Conservation (phyloP, 2,113 vertebrate genomes). For the Eclectus roratus region DNA sequence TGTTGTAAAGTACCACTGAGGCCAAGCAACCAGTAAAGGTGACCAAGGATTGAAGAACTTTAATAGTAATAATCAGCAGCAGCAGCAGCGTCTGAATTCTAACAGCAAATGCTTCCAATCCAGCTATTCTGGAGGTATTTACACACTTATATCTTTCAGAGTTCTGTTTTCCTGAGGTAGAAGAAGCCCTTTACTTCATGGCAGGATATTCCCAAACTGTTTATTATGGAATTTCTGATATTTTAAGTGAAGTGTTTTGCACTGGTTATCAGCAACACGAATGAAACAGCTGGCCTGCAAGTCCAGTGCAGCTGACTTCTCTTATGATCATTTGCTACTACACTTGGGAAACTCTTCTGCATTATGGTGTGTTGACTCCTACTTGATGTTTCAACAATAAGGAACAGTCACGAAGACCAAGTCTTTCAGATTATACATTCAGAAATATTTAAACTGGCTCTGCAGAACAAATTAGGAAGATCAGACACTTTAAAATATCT, state of each 20-base stretch:
- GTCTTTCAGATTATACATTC: neutral
- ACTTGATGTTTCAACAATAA: neutral
- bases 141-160: neutral
- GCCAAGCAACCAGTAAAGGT: neutral
- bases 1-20: neutral
- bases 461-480: neutral
- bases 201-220: neutral
- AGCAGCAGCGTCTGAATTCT: neutral
- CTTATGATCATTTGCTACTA: neutral
- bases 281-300: neutral
- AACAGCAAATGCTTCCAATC: neutral
- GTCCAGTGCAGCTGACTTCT: neutral
- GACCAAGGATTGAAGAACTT: neutral
- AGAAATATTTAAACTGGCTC: neutral
- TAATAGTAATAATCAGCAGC: neutral
- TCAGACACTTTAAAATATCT: slow-evolving; percentile 11
- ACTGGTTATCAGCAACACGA: neutral
- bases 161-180: neutral
- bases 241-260: neutral
- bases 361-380: neutral
- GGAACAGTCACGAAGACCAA: neutral
- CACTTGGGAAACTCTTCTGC: neutral
- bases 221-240: neutral
- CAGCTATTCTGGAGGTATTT: neutral
- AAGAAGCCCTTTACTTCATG: neutral